Conservation (phyloP, 1,140 invertebrate genomes). For the Drosophila novamexicana region DNA sequence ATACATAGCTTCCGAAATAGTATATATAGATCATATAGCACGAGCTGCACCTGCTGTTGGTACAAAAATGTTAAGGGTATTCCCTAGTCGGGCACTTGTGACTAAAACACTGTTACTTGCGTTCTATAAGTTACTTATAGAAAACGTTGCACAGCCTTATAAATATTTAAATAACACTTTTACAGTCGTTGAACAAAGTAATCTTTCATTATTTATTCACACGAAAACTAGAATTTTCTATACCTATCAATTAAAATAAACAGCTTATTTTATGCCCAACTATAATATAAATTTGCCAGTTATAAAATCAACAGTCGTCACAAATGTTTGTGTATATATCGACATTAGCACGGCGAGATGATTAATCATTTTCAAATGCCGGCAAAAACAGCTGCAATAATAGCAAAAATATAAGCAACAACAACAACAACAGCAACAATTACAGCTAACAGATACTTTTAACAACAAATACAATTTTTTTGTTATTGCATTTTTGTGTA, state of each 20-base stretch:
- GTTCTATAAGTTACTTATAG: neutral
- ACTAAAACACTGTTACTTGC: too few species aligned
- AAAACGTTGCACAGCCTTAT: neutral
- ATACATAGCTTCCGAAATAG: too few species aligned
- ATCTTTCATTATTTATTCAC: constrained; percentile 7
- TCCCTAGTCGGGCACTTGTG: too few species aligned
- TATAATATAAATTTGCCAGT: neutral
- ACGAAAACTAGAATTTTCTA: constrained; percentile 3
- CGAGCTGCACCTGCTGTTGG: too few species aligned
- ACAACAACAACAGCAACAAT: neutral
- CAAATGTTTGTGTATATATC: neutral
- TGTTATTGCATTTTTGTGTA: neutral
- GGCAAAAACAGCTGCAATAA: constrained; percentile 14
- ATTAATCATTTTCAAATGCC: constrained; percentile 9
- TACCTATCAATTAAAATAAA: neutral
- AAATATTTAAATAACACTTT: constrained; percentile 9
- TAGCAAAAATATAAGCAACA: constrained; percentile 15
- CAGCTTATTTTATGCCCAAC: neutral
- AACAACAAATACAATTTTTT: constrained; percentile 7
- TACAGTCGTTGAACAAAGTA: constrained; percentile 3
- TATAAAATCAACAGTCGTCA: neutral
- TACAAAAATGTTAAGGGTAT: too few species aligned
- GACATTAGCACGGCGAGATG: constrained; percentile 1
- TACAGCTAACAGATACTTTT: neutral
- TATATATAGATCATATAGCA: too few species aligned